Conservation (phyloP, 2,888 invertebrate species). For the Holacanthella duospinosa region DNA sequence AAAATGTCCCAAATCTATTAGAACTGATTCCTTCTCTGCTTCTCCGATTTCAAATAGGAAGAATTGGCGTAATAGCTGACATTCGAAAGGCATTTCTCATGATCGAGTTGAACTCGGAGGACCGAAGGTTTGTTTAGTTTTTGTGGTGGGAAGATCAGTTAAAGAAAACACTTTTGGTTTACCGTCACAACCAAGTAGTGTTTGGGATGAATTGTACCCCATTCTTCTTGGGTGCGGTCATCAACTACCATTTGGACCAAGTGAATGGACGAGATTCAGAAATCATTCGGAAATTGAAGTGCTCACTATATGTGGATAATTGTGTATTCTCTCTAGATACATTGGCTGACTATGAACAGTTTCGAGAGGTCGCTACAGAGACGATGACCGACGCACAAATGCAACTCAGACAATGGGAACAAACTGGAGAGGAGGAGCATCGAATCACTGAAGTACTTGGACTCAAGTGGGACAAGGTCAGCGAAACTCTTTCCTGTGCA, state of each 20-base stretch:
- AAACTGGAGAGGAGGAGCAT: not conserved
- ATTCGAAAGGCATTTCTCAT: conserved; percentile 6
- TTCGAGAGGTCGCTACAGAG: not conserved
- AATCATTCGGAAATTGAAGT: conserved; percentile 19
- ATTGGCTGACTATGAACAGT: not conserved
- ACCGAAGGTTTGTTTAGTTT: conserved; percentile 32
- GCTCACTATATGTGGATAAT: conserved; percentile 4
- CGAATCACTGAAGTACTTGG: conserved; percentile 11
- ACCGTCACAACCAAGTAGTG: not conserved
- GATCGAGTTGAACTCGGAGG: not conserved
- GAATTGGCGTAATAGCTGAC: not conserved
- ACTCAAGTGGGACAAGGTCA: conserved; percentile 12
- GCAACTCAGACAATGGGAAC: not conserved
- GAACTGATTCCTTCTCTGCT: not conserved
- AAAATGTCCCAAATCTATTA: not conserved
- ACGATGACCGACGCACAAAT: not conserved
- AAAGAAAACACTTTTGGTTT: not conserved
- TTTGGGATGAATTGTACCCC: not conserved
- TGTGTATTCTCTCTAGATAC: not conserved
- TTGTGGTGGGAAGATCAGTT: conserved; percentile 27
- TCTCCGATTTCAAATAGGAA: not conserved
- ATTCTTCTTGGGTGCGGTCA: not conserved
- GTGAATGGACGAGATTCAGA: not conserved
- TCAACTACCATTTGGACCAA: not conserved
- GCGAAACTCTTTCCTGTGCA: conserved; percentile 13